Base-by-base conservation (phyloP, 1,140 invertebrate species). In the Plectrocnemia conspersa region DNA sequence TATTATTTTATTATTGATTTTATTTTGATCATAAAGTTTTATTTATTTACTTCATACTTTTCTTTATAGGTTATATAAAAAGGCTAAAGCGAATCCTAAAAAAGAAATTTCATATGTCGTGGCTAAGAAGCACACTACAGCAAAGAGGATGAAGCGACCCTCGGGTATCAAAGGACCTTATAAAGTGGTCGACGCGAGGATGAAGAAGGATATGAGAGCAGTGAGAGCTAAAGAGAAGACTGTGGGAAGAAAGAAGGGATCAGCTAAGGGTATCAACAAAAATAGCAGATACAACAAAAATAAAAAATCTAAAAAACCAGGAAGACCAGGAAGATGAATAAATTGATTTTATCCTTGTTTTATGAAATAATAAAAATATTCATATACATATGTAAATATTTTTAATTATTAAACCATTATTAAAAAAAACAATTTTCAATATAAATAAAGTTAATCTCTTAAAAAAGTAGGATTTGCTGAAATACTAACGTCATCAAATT, bases 71-170 rank as follows among this genome's bases (percentile, higher is more conserved):
- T 76, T 99, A 36, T 98, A 98, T 69, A 97, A 92, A 66, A 97
- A 94, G 69, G 89, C 92, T 0, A 83, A 85, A 57, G 73, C 80
- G 1, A 80, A 85, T 18, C 86, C 88, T 38, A 95, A 97, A 67
- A 86, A 89, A 65, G 89, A 97, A 69, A 78, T 96, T 0, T 93
- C 86, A 0, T 98, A 98, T 68, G 88, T 98, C 0, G 93, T 98
- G 0, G 85, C 93, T 11, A 98, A 95, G 65, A 98, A 96, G 71
- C 83, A 88, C 60, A 82, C 77, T 21, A 79, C 86, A 1, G 84
- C 84, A 0, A 94, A 90, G 64, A 79, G 82, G 44, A 81, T 85
- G 21, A 73, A 78, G 25, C 75, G 93, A 63, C 96, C 96, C 0
- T 69, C 81, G 0, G 93, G 93, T 16, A 84, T 96, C 0, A 93